A percentile compares a stretch with the other conserved stretches of the same genome.
Conservation (phyloP, 2,797 vertebrate species). For the Argya squamiceps region DNA sequence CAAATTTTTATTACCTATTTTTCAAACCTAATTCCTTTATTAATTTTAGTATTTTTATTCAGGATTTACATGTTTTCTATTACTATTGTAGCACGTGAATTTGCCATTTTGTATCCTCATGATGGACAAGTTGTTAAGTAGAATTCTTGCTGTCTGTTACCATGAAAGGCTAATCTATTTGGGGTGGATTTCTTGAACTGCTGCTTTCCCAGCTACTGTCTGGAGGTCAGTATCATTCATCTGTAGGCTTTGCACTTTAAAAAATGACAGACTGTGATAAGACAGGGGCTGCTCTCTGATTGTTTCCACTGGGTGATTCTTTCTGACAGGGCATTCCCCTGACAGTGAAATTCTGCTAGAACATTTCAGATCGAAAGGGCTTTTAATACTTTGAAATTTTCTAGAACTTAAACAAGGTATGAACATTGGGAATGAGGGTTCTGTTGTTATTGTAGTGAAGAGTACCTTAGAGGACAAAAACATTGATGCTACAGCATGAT, state of each 20-base stretch:
- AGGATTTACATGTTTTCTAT: neutral
- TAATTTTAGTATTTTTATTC: neutral
- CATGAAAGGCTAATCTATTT: neutral
- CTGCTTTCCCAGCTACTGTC: neutral
- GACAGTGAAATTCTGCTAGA: slow-evolving; percentile 18
- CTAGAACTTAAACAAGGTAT: neutral
- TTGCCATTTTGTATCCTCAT: neutral
- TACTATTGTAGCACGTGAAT: neutral
- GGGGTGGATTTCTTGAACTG: neutral
- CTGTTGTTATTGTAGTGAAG: neutral
- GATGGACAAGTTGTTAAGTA: neutral
- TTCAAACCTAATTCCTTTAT: neutral
- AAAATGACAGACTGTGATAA: neutral
- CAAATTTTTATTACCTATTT: neutral
- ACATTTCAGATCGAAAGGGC: neutral
- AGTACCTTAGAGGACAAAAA: neutral
- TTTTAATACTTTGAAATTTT: neutral
- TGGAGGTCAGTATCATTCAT: slow-evolving; percentile 16
- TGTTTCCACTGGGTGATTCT: slow-evolving; percentile 19
- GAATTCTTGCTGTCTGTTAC: neutral
- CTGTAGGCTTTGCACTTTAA: slow-evolving; percentile 1
- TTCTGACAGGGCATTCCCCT: slow-evolving; percentile 20
- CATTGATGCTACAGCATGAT: neutral
- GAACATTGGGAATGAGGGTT: neutral
- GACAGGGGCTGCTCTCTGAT: neutral